Percentiles rank a stretch among this genome's conserved stretches.
These are phyloP conservation scores for Lethenteron reissneri DNA, from an alignment of 2,113 vertebrate species.

Conservation along the genomic window DNA sequence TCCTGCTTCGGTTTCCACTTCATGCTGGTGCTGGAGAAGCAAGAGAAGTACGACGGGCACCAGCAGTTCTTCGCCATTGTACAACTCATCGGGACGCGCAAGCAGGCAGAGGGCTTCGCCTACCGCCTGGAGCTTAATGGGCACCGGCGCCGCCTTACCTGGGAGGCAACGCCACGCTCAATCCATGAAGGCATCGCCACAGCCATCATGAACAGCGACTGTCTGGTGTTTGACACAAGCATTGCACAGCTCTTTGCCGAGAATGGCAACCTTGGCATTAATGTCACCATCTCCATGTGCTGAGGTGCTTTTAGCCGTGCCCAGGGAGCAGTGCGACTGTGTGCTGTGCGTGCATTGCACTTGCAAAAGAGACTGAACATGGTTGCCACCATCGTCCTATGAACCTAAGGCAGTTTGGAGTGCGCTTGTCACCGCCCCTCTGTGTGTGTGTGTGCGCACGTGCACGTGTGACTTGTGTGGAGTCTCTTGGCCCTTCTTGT, in stretches of 20 bases:
- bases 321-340: too few species aligned
- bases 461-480: not conserved
- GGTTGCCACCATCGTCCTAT: too few species aligned
- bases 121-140: constrained; percentile 38
- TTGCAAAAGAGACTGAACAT: too few species aligned
- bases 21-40: constrained; percentile 39
- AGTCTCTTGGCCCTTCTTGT: too few species aligned
- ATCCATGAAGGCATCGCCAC: constrained; percentile 31
- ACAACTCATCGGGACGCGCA: constrained; percentile 30
- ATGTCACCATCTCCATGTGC: constrained; percentile 39
- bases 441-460: constrained; percentile 1
- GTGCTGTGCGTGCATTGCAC: too few species aligned
- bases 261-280: constrained; percentile 35
- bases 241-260: constrained; percentile 33
- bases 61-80: constrained; percentile 40
- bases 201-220: constrained; percentile 37
- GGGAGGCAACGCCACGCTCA: constrained; percentile 38
- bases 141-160: constrained; percentile 31
- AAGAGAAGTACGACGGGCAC: constrained; percentile 35
- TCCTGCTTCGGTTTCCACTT: constrained; percentile 38
- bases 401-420: not conserved
- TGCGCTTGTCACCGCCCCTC: not conserved
- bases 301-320: constrained; percentile 15
- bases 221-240: constrained; percentile 34
- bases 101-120: constrained; percentile 35